Percentiles rank a stretch among this genome's conserved stretches.
Evolutionary conservation across 2,888 invertebrate species (phyloP).

Genomic region (Adelognathus sp.): DNA sequence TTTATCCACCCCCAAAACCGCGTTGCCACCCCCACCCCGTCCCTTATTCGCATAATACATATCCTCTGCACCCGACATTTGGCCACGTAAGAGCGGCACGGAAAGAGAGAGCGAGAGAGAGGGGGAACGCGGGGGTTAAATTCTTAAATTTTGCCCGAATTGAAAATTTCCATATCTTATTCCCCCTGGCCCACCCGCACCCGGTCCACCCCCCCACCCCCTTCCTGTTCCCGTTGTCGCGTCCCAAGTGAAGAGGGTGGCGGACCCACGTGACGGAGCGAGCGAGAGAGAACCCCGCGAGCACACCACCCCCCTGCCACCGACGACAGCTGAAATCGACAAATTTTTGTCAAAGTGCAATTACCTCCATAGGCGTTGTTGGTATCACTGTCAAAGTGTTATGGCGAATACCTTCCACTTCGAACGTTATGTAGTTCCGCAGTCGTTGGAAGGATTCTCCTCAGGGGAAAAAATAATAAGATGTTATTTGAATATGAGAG

Average conservation of each 20-base stretch:
- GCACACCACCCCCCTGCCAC: constrained; percentile 5
- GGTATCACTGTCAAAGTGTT: neutral
- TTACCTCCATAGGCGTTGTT: neutral
- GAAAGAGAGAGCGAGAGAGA: neutral
- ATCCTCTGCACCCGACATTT: constrained; percentile 37
- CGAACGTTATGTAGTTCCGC: neutral
- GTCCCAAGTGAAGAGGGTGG: constrained; percentile 40
- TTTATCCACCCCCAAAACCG: constrained; percentile 40
- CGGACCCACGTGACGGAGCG: constrained; percentile 5
- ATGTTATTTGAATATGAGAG: too few relatives aligned
- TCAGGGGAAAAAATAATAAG: too few relatives aligned
- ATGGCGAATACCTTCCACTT: neutral
- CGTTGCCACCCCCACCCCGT: constrained; percentile 37
- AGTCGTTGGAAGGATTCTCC: too few relatives aligned
- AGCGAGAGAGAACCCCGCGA: constrained; percentile 14
- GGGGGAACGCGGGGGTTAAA: constrained; percentile 61
- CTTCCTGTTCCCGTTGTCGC: constrained; percentile 41
- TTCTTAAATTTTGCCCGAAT: constrained; percentile 68
- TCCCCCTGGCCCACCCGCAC: constrained; percentile 59
- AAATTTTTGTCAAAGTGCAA: constrained; percentile 61
- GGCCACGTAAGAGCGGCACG: constrained; percentile 9
- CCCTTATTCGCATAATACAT: constrained; percentile 50
- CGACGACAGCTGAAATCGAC: constrained; percentile 70
- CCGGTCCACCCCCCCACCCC: constrained; percentile 39
- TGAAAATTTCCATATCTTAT: constrained; percentile 65